Evolutionary conservation across 2,113 vertebrate species (phyloP).

Genomic region (Gymnocephalus cernua): DNA sequence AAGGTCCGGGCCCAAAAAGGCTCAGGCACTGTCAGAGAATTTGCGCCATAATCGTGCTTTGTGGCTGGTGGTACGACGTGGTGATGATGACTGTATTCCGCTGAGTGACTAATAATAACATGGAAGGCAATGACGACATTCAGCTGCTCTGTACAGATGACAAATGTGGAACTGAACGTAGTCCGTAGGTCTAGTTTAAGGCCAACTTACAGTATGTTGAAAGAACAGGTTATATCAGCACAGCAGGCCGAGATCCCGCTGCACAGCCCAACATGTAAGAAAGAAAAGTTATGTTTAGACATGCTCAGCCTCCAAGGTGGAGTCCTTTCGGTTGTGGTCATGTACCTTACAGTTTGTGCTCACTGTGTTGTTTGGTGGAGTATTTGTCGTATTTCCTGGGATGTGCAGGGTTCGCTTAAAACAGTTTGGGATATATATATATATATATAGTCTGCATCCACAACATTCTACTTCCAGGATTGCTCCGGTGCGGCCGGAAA

Average conservation of each 20-base stretch:
- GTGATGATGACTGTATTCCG: slow-evolving; percentile 46
- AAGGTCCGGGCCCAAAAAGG: slow-evolving; percentile 19
- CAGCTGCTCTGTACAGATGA: not conserved
- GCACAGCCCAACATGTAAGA: not conserved
- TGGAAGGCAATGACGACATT: slow-evolving; percentile 36
- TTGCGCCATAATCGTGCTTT: slow-evolving; percentile 26
- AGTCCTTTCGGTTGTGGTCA: too few relatives aligned
- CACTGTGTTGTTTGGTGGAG: not conserved
- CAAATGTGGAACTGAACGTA: slow-evolving; percentile 20
- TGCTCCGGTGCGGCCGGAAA: too few relatives aligned
- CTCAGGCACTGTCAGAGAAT: slow-evolving; percentile 10
- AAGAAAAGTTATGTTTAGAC: not conserved
- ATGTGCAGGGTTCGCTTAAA: not conserved
- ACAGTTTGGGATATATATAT: not conserved
- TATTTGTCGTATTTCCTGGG: not conserved
- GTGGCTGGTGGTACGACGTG: not conserved
- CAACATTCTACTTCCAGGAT: too few relatives aligned
- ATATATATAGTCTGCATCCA: too few relatives aligned
- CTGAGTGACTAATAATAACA: slow-evolving; percentile 48
- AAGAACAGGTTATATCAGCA: slow-evolving; percentile 18
- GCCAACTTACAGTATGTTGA: slow-evolving; percentile 15
- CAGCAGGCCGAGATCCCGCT: not conserved
- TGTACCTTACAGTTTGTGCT: not conserved
- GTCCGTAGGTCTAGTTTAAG: slow-evolving; percentile 23
- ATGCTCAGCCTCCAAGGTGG: not conserved